Base-by-base conservation (phyloP, 1,140 invertebrate species). In the Triops cancriformis region DNA sequence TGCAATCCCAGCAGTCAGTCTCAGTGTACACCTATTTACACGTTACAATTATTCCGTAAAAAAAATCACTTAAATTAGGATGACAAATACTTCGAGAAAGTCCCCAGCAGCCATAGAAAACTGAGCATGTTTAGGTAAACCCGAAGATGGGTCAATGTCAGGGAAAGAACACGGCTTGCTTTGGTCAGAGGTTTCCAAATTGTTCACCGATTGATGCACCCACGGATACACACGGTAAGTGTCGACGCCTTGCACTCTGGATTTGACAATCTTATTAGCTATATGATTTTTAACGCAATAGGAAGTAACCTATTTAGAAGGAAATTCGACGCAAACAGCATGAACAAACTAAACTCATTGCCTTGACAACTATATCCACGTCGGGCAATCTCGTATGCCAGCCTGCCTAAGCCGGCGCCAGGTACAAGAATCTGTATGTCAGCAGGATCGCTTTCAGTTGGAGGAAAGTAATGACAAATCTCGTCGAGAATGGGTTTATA, bases 41-140 rank as follows among this genome's bases (percentile, higher is more conserved):
- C 14, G 79, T 5, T 79, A 78, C 10, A 18, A 2, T 64, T 23
- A 77, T 18, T 23, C 23, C 18, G 12, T 12, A 73, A 4, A 83
- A 27, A 77, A 27, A 26, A 31, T 37, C 51, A 23, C 18, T 75
- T 26, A 77, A 18, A 82, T 72, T 80, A 75, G n/a, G 43, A 74
- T 26, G 45, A 18, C 12, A 26, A 80, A 85, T 81, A 94, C 92
- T 85, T 96, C 92, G 7, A 95, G 84, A 83, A 97, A 98, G 83
- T 97, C 94, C 5, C 96, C 98, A 73, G 97, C 97, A 11, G 93
- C 92, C 93, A 99, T 99, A 9, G 95, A 96, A 85, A 99, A 98
- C 82, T 91, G 88, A 78, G 88, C 87, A 81, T 89, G 86, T 79
- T 86, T 85, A 75, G 90, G 89, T 80, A 91, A 85, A 82, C 84